Evolutionary conservation across 2,113 vertebrate species (phyloP).

Genomic region (Caretta caretta): DNA sequence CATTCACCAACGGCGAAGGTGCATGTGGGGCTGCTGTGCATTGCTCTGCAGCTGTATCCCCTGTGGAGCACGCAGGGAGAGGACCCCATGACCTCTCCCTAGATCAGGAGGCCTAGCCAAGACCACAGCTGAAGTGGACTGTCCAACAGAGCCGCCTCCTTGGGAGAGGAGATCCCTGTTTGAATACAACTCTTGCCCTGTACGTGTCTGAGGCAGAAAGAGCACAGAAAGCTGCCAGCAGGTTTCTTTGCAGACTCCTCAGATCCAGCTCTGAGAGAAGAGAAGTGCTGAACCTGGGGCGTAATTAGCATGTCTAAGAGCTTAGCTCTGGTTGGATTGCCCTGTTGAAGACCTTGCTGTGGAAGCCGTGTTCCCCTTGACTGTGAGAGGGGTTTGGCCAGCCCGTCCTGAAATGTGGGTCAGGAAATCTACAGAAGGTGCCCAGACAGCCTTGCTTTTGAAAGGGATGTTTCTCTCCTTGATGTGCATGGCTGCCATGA

Average conservation of each 20-base stretch:
- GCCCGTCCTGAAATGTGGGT: background rate
- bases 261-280: background rate
- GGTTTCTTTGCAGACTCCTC: background rate
- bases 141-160: background rate
- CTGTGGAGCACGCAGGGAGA: background rate
- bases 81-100: background rate
- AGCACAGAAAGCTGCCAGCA: background rate
- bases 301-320: background rate
- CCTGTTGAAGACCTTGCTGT: background rate
- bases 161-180: background rate
- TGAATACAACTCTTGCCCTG: background rate
- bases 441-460: background rate
- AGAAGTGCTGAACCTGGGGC: background rate
- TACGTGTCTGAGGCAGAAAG: background rate
- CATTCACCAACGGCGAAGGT: background rate
- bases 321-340: background rate
- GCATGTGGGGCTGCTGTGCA: background rate
- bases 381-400: background rate
- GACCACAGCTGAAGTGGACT: background rate
- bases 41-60: background rate
- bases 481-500: rapidly evolving
- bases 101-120: background rate
- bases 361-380: background rate
- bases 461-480: rapidly evolving
- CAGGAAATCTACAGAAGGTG: background rate